These are phyloP conservation scores for Climacteris rufus DNA, from an alignment of 2,113 vertebrate species.

Conservation along the genomic window DNA sequence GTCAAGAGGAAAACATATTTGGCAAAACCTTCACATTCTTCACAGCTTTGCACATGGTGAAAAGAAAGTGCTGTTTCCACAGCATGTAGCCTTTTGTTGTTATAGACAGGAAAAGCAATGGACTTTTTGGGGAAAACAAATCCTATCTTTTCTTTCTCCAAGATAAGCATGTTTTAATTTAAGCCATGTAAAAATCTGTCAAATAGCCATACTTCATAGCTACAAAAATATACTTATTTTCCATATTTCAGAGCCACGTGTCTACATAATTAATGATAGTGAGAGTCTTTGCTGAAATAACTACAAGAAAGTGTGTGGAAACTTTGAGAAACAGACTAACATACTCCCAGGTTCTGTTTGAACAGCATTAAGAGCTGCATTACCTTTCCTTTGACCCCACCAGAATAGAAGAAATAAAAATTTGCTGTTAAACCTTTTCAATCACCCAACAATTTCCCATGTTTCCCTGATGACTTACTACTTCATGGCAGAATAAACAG, in stretches of 20 bases:
- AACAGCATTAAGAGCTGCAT: not conserved
- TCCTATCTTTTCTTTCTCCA: not conserved
- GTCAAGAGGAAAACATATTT: not conserved
- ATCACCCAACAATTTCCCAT: not conserved
- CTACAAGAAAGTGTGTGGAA: not conserved
- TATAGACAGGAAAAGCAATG: not conserved
- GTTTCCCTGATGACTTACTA: not conserved
- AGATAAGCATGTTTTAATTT: not conserved
- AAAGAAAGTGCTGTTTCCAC: not conserved
- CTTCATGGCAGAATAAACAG: not conserved
- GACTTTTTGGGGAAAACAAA: fast-evolving
- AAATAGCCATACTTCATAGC: not conserved
- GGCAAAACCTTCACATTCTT: not conserved
- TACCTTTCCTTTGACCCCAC: not conserved
- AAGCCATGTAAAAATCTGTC: not conserved
- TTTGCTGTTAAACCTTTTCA: not conserved
- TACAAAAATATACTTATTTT: not conserved
- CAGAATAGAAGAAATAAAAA: not conserved
- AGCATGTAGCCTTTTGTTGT: not conserved
- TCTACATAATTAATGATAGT: not conserved
- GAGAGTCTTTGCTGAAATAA: not conserved
- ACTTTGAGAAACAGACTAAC: not conserved
- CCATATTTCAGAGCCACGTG: not conserved
- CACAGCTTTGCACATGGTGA: not conserved
- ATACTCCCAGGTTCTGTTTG: not conserved